These are phyloP conservation scores for Heliangelus exortis DNA, from an alignment of 2,797 vertebrate species.

Conservation along the genomic window DNA sequence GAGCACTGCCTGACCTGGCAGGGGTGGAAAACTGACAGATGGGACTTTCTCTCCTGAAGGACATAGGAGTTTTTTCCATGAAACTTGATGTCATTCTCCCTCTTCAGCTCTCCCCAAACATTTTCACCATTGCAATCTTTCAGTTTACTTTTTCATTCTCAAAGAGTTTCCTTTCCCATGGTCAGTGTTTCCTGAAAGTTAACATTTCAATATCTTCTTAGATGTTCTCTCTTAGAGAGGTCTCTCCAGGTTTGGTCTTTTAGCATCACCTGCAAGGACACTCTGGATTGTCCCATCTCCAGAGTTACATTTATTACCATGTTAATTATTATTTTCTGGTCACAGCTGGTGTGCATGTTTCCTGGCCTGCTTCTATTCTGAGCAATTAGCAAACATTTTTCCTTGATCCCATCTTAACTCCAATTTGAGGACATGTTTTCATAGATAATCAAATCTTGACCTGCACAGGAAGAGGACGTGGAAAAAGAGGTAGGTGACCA, in stretches of 20 bases:
- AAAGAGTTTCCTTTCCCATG: background rate
- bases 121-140: background rate
- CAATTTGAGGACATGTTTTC: background rate
- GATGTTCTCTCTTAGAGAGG: background rate
- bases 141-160: background rate
- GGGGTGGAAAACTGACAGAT: background rate
- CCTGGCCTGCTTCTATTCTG: background rate
- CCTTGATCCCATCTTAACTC: background rate
- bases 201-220: background rate
- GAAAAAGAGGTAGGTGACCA: background rate
- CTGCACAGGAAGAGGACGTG: background rate
- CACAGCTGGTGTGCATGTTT: background rate
- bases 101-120: background rate
- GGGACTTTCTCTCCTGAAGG: background rate
- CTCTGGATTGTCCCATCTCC: background rate
- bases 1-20: background rate
- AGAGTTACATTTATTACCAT: background rate
- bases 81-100: background rate
- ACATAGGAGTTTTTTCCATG: background rate
- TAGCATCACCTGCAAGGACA: background rate
- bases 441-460: background rate
- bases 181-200: background rate
- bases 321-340: background rate
- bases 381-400: background rate
- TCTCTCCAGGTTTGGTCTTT: background rate